These are phyloP conservation scores for Leucania comma DNA, from an alignment of 2,888 invertebrate genomes.

Conservation along the genomic window DNA sequence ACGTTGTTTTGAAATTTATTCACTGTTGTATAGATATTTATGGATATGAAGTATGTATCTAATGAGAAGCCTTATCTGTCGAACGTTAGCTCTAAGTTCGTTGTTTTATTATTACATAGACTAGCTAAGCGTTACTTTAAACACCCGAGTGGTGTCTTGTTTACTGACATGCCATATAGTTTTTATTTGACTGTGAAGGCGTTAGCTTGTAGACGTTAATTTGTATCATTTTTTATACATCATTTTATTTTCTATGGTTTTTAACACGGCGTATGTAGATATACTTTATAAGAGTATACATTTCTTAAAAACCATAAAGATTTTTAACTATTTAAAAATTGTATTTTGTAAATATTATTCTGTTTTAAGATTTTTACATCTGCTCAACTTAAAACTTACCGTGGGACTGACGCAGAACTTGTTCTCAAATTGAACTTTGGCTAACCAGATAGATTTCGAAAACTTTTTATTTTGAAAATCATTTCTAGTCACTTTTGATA, in stretches of 20 bases:
- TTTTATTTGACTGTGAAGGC: slow-evolving; percentile 71
- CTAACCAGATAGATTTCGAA: slow-evolving; percentile 38
- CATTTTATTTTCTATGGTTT: slow-evolving; percentile 77
- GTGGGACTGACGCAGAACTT: slow-evolving; percentile 79
- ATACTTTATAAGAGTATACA: slow-evolving; percentile 85
- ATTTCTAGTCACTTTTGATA: slow-evolving; percentile 77
- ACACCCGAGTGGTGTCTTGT: slow-evolving; percentile 73
- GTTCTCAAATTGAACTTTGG: slow-evolving; percentile 33
- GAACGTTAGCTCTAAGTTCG: slow-evolving; percentile 83
- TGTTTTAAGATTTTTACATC: slow-evolving; percentile 88
- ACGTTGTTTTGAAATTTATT: slow-evolving; percentile 85
- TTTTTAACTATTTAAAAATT: slow-evolving; percentile 82
- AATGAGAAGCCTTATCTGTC: slow-evolving; percentile 85
- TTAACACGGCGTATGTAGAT: slow-evolving; percentile 78
- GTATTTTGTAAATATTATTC: slow-evolving; percentile 89
- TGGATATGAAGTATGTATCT: slow-evolving; percentile 77
- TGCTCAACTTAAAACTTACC: slow-evolving; percentile 89
- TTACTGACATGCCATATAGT: slow-evolving; percentile 77
- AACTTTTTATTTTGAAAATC: slow-evolving; percentile 52
- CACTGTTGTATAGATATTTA: slow-evolving; percentile 87
- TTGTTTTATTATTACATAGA: slow-evolving; percentile 81
- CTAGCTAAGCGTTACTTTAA: slow-evolving; percentile 77
- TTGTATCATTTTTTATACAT: slow-evolving; percentile 75
- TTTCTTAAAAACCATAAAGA: slow-evolving; percentile 78
- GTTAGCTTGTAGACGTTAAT: slow-evolving; percentile 66